Evolutionary conservation across 2,113 vertebrate species (phyloP), one percentile per base, ranked within the genome.

Genomic region (Sclerurus mexicanus): DNA sequence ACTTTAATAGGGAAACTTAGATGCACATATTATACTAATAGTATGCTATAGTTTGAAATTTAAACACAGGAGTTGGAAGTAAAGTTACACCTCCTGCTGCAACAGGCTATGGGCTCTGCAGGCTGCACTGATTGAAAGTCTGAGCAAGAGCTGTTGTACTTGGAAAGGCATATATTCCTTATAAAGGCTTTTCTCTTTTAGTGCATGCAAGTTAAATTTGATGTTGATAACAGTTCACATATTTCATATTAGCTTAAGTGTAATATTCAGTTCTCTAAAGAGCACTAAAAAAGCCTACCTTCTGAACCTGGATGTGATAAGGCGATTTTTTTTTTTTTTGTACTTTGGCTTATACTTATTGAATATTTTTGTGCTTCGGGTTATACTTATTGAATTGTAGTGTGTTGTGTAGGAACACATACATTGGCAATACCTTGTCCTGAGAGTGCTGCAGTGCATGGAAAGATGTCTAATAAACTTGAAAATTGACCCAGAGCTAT

Each of bases 1-100:
- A 69, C 24, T 78, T 87, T 89, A 88, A 69, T 4, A 73, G 73
- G 60, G 40, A 75, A 96, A 93, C 88, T 85, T 74, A 94, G 92
- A 92, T 69, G 33, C 28, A 28, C n/a, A 49, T 68, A 39, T 92
- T 87, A 76, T 87, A 46, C 35, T 93, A 89, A 87, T 66, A 44
- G 39, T 35, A 84, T 52, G 46, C 24, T 60, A 35, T 42, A 23
- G 23, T 47, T 75, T 52, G 85, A 83, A 96, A 89, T 66, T 86
- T 47, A 72, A 96, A 90, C 28, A 64, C 21, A 79, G n/a, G 44
- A 90, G 25, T 1, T 49, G 24, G 85, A 92, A 67, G 37, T 0
- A 0, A 76, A 71, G 39, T 81, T 76, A 28, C 6, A 7, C 16
- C 94, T 93, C 33, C 28, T 9, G 19, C 22, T 52, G 40, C 24